Conservation (phyloP, 53 echinoderm and acorn worm species). For the Henricia sp. region DNA sequence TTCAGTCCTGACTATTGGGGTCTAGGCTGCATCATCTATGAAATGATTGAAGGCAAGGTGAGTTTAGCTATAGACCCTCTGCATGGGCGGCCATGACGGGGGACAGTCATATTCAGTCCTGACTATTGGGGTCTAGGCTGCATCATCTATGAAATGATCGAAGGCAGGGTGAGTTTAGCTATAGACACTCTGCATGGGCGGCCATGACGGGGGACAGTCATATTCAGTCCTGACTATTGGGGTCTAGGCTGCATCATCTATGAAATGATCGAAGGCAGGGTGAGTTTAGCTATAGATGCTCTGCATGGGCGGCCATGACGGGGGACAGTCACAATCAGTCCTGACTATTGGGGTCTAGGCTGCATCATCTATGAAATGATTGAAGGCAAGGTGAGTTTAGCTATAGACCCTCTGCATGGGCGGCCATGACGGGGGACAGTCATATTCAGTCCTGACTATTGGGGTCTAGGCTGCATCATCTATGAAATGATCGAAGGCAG, state of each 20-base stretch:
- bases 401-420: too few species aligned
- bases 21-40: constrained; percentile 95
- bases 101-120: constrained; percentile 90
- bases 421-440: too few species aligned
- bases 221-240: constrained; percentile 95
- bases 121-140: constrained; percentile 99
- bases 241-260: constrained; percentile 88
- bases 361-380: constrained; percentile 93
- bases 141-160: constrained; percentile 97
- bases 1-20: constrained; percentile 99
- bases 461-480: constrained; percentile 88
- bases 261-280: constrained; percentile 93
- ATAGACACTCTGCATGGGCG: too few species aligned
- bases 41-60: constrained; percentile 99
- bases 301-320: too few species aligned
- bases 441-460: constrained; percentile 93
- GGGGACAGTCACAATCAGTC: too few species aligned
- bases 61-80: constrained; percentile 36
- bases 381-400: constrained; percentile 79
- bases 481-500: constrained; percentile 94
- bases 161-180: constrained; percentile 86
- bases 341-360: constrained; percentile 92
- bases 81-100: too few species aligned
- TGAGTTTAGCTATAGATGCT: constrained; percentile 73
- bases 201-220: too few species aligned